These are phyloP conservation scores for Mongoloraphidia duomilia DNA, from an alignment of 2,888 invertebrate species.

Conservation along the genomic window DNA sequence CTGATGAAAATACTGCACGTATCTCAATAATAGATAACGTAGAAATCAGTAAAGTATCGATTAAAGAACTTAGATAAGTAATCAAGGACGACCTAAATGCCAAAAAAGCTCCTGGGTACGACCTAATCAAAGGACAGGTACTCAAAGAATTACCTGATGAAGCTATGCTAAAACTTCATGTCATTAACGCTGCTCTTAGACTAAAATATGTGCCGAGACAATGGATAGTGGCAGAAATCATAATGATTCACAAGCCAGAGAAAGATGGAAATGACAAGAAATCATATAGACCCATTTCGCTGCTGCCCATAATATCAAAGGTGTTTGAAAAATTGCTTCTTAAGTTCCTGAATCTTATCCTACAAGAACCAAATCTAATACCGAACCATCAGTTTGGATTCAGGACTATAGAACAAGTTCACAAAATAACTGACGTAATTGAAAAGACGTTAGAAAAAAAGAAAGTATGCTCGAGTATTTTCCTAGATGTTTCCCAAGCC, in stretches of 20 bases:
- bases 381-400: slow-evolving; percentile 11
- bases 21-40: neutral
- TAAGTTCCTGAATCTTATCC: slow-evolving; percentile 8
- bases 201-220: slow-evolving; percentile 13
- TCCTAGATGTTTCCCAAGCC: too few relatives aligned
- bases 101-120: slow-evolving; percentile 15
- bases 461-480: too few relatives aligned
- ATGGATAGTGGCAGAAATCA: slow-evolving; percentile 14
- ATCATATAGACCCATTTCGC: slow-evolving; percentile 16
- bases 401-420: too few relatives aligned
- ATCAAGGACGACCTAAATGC: too few relatives aligned
- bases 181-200: slow-evolving; percentile 11
- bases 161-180: slow-evolving; percentile 9
- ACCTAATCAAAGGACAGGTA: slow-evolving; percentile 15
- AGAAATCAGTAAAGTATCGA: neutral
- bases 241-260: slow-evolving; percentile 17
- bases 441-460: neutral
- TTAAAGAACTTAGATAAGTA: too few relatives aligned
- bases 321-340: slow-evolving; percentile 17
- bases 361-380: slow-evolving; percentile 9
- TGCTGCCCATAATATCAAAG: slow-evolving; percentile 16
- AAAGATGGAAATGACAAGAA: slow-evolving; percentile 13
- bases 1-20: slow-evolving; percentile 6
- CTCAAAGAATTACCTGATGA: too few relatives aligned
- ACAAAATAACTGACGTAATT: too few relatives aligned